Percentiles rank a stretch among this genome's conserved stretches.
Conservation (phyloP, 2,888 invertebrate species). For the Ashinkailepas kermadecensis region DNA sequence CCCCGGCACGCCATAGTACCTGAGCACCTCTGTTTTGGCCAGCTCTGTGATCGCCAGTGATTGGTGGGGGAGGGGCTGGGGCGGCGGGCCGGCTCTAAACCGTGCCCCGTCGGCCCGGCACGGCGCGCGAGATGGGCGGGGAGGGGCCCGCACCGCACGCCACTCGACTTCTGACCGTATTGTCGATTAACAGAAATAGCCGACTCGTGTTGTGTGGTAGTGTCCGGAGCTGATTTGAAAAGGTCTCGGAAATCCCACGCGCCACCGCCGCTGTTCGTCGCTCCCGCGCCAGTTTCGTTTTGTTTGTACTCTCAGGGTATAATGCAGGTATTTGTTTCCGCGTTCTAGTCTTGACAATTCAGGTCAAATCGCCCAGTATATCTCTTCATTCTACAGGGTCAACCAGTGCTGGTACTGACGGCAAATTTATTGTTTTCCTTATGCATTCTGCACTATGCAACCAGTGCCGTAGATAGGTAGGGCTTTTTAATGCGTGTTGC, state of each 20-base stretch:
- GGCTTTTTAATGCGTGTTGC: not conserved
- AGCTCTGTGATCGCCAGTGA: not conserved
- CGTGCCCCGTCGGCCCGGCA: not conserved
- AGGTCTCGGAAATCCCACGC: not conserved
- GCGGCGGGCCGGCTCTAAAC: slow-evolving; percentile 2
- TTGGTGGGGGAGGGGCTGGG: not conserved
- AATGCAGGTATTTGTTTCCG: slow-evolving; percentile 19
- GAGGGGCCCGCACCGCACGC: not conserved
- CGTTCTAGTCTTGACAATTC: slow-evolving; percentile 19
- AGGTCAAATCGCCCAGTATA: slow-evolving; percentile 19
- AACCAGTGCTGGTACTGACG: not conserved
- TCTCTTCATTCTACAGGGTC: slow-evolving; percentile 6
- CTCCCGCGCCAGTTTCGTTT: not conserved
- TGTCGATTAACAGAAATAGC: slow-evolving; percentile 15
- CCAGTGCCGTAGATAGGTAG: not conserved
- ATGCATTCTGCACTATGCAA: not conserved
- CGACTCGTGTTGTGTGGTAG: not conserved
- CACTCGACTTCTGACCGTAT: not conserved
- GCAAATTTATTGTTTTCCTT: slow-evolving; percentile 2
- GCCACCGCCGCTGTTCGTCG: not conserved
- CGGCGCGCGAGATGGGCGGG: not conserved
- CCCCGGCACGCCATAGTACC: slow-evolving; percentile 1
- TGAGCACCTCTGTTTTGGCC: not conserved
- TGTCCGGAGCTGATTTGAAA: slow-evolving; percentile 2
- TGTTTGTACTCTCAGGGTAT: slow-evolving; percentile 18